These are phyloP conservation scores for Cyclura pinguis DNA, from an alignment of 2,797 vertebrate species.

Conservation along the genomic window DNA sequence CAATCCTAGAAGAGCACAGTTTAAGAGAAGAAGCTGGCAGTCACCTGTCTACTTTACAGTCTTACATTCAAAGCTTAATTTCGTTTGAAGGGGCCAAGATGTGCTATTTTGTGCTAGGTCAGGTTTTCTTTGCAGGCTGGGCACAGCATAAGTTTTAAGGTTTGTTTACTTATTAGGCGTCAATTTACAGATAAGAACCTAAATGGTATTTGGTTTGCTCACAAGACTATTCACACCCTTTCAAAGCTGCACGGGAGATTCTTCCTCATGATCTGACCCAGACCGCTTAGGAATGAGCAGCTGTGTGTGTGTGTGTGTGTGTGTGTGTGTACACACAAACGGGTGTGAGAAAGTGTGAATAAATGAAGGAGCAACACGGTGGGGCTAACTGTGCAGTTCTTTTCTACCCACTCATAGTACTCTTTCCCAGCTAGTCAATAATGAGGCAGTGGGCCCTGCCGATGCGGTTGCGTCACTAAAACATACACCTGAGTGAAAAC, in stretches of 20 bases:
- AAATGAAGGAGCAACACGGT: not conserved
- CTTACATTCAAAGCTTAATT: constrained; percentile 1
- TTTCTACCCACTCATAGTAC: too few species aligned
- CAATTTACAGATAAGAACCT: not conserved
- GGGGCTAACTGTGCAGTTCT: not conserved
- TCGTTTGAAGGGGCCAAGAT: not conserved
- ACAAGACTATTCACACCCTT: not conserved
- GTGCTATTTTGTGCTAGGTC: not conserved
- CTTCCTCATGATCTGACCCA: not conserved
- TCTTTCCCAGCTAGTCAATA: not conserved
- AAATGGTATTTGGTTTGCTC: not conserved
- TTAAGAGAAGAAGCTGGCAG: not conserved
- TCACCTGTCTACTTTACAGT: not conserved
- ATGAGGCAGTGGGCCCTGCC: not conserved
- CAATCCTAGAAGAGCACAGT: constrained; percentile 42
- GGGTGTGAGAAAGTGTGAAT: not conserved
- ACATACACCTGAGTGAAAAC: not conserved
- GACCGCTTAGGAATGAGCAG: not conserved
- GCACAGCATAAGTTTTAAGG: not conserved
- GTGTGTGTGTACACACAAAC: too few species aligned
- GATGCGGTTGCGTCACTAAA: not conserved
- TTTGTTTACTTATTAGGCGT: not conserved
- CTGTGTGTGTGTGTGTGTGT: not conserved
- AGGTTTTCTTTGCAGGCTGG: not conserved
- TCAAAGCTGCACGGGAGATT: not conserved